phyloP scores from a whole-genome alignment of 2,113 vertebrate genomes.

The Leptodactylus fuscus region DNA sequence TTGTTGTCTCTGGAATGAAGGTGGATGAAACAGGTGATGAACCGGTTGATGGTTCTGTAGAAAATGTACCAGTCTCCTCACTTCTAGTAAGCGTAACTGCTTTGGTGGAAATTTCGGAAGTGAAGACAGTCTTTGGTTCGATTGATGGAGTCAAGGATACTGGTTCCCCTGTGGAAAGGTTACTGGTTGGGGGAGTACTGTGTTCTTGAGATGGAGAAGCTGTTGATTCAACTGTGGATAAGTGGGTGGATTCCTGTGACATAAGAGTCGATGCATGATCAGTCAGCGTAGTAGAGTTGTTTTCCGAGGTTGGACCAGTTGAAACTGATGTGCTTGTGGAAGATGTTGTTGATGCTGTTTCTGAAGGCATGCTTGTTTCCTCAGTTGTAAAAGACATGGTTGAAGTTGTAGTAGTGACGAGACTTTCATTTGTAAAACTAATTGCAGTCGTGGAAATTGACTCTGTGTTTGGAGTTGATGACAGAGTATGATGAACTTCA shows the following conservation, averaged over 20 bases:
- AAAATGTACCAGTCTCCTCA: neutral
- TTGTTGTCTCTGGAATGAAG: neutral
- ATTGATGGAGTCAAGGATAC: neutral
- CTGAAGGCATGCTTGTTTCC: neutral
- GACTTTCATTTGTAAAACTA: neutral
- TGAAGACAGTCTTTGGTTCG: neutral
- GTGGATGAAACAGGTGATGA: neutral
- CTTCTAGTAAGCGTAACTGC: neutral
- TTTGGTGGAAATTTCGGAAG: neutral
- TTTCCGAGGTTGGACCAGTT: neutral
- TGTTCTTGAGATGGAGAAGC: neutral
- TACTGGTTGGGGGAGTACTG: neutral
- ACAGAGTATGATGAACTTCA: too few species aligned
- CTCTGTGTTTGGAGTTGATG: too few species aligned
- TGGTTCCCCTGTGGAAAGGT: neutral
- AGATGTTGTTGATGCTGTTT: neutral
- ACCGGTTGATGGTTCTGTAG: neutral
- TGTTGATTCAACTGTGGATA: neutral
- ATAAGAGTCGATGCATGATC: neutral
- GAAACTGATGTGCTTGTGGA: neutral
- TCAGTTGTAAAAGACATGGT: neutral
- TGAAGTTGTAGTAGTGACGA: neutral
- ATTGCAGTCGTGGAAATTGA: neutral
- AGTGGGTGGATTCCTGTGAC: neutral
- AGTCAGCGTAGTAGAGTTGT: neutral